Evolutionary conservation across 2,888 invertebrate genomes (phyloP).

Genomic region (Tiliacea aurago): DNA sequence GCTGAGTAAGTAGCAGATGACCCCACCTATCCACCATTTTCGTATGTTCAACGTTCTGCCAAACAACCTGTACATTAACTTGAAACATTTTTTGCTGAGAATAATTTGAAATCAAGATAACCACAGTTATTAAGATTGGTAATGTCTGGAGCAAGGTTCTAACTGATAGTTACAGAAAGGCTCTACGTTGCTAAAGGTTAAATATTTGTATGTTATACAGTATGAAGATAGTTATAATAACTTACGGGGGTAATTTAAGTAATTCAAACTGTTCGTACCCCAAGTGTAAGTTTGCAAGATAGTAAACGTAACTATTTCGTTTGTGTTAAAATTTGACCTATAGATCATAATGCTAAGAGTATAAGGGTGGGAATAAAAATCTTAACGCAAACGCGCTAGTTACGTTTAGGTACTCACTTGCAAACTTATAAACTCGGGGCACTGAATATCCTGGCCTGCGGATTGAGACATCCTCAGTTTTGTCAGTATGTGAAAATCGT

Average conservation of each 20-base stretch:
- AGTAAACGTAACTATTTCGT: too few relatives aligned
- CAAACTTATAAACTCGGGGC: too few relatives aligned
- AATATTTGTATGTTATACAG: background rate
- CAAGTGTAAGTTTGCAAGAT: too few relatives aligned
- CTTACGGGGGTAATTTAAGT: background rate
- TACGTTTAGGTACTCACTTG: too few relatives aligned
- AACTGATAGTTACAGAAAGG: constrained; percentile 28
- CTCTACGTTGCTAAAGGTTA: constrained; percentile 26
- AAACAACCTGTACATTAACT: too few relatives aligned
- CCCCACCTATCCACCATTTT: too few relatives aligned
- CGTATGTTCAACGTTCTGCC: too few relatives aligned
- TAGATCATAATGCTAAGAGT: too few relatives aligned
- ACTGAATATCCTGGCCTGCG: background rate
- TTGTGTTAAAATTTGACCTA: too few relatives aligned
- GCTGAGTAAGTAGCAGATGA: too few relatives aligned
- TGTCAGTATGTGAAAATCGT: background rate
- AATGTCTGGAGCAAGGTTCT: constrained; percentile 39
- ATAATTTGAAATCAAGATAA: constrained; percentile 32
- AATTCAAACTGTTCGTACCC: background rate
- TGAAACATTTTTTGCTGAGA: constrained; percentile 22
- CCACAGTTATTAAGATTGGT: constrained; percentile 35
- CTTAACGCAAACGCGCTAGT: too few relatives aligned
- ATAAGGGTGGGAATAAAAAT: too few relatives aligned
- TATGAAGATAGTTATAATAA: background rate
- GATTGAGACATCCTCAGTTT: background rate